Base-by-base conservation (phyloP, 2,888 invertebrate species). In the Drosophila anomelani region DNA sequence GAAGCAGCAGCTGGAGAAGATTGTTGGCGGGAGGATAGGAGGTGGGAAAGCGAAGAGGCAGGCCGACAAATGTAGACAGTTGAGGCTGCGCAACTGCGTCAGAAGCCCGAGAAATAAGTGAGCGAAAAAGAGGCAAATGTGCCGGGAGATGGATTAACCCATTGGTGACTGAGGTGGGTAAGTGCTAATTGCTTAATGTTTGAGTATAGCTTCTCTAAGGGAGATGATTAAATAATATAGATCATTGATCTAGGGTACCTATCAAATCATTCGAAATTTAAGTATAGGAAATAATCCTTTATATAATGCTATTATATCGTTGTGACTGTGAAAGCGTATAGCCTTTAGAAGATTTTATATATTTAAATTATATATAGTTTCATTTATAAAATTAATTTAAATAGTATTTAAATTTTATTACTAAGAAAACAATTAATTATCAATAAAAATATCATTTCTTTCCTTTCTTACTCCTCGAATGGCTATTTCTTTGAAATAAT, bases 61-160 rank as follows among this genome's bases (percentile, higher is more conserved):
- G 77, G 63, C 76, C 75, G 84, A 85, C 84, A 85, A 85, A 85
- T 85, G 87, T 80, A 83, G 84, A 85, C 84, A 85, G 84, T 86
- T 75, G 80, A 86, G 76, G 68, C 87, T 77, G 81, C 77, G 89
- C 84, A 80, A 69, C 47, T 53, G 76, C 74, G 43, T 43, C 78
- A 53, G 66, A 64, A 63, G 78, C 77, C 67, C 66, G 70, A 74
- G 76, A 75, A 76, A 29, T 17, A 32, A 39, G 46, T 34, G 34
- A 34, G 29, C 32, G 69, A 32, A 53, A 26, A 38, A 54, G 68
- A 38, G 53, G 20, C 38, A 44, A 26, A 32, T 38, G 57, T 43
- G 54, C 54, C 55, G 54, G 69, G 32, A 38, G 54, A 47, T 41
- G 36, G 56, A 36, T 68, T 68, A 68, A 68, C 68, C 68, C 68